phyloP scores from a whole-genome alignment of 2,888 invertebrate species.

The Argyresthia albistria region DNA sequence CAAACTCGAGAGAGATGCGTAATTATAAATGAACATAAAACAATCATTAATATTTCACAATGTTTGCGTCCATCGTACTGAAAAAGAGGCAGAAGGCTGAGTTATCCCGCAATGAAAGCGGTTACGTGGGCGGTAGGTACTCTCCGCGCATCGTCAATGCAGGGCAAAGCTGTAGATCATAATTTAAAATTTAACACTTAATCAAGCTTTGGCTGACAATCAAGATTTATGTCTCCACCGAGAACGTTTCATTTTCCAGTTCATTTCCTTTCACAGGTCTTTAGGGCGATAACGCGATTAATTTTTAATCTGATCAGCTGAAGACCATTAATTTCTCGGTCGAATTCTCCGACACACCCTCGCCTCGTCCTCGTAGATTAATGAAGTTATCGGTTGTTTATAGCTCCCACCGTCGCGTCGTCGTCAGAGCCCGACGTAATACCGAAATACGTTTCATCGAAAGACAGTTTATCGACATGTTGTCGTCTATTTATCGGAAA shows the following conservation, averaged over 20 bases:
- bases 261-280: slow-evolving; percentile 45
- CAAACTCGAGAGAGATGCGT: background rate
- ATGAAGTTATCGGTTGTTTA: slow-evolving; percentile 32
- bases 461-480: no score
- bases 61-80: background rate
- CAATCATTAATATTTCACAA: background rate
- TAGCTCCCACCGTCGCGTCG: background rate
- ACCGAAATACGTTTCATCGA: no score
- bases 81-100: background rate
- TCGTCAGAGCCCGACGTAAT: background rate
- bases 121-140: background rate
- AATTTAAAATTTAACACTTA: slow-evolving; percentile 66
- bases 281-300: slow-evolving; percentile 41
- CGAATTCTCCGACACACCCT: slow-evolving; percentile 6
- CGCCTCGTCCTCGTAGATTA: slow-evolving; percentile 17
- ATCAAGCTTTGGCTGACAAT: slow-evolving; percentile 58
- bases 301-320: slow-evolving; percentile 47
- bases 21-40: background rate
- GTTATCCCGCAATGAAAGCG: background rate
- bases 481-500: no score
- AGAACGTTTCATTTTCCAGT: slow-evolving; percentile 49
- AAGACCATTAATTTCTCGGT: slow-evolving; percentile 25
- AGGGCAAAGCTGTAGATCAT: slow-evolving; percentile 25
- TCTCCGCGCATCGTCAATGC: background rate
- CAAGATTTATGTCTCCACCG: slow-evolving; percentile 43